Evolutionary conservation across 2,888 invertebrate species (phyloP), one percentile per base, ranked within the genome.

Genomic region (Tachina lurida): DNA sequence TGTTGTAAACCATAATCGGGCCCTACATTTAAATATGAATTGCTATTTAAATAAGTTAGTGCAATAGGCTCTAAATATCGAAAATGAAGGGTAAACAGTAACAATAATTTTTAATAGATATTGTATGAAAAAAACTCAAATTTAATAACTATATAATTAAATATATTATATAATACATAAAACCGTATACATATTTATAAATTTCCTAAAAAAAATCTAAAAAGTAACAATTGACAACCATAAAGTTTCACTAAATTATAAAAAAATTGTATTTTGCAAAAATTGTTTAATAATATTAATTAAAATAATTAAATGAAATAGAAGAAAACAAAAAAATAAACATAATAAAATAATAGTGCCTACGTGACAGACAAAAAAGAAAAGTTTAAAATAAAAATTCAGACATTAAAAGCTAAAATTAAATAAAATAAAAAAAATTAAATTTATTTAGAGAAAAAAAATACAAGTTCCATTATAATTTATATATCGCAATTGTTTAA

Each of bases 61-160:
- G n/a, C n/a, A n/a, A n/a, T n/a, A n/a, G n/a, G n/a, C n/a, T n/a
- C n/a, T n/a, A 19, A 87, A 87, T 86, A 84, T 83, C 77, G 76
- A 80, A 85, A 87, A 88, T 68, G 56, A 88, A 86, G 85, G 84
- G 85, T 80, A 87, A 86, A 80, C 84, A 79, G 74, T 70, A 86
- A 79, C 77, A 87, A 87, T 79, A 87, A 87, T 82, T 74, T 84
- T 84, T 81, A 56, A 60, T 60, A 54, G 10, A 41, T 52, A 31
- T 31, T 31, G 31, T 31, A 31, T 31, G 31, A 58, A 71, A 78
- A 80, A 52, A 63, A 65, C 54, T 68, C 77, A 78, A 71, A 47
- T 75, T 19, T 49, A 67, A 82, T 60, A 70, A 45, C 13, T 31
- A 45, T 31, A 12, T 62, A 67, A 74, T 15, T 9, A 74, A 63